A percentile compares a stretch with the other conserved stretches of the same genome.
Conservation (phyloP, 2,888 invertebrate genomes). For the Ptilodon capucinus region DNA sequence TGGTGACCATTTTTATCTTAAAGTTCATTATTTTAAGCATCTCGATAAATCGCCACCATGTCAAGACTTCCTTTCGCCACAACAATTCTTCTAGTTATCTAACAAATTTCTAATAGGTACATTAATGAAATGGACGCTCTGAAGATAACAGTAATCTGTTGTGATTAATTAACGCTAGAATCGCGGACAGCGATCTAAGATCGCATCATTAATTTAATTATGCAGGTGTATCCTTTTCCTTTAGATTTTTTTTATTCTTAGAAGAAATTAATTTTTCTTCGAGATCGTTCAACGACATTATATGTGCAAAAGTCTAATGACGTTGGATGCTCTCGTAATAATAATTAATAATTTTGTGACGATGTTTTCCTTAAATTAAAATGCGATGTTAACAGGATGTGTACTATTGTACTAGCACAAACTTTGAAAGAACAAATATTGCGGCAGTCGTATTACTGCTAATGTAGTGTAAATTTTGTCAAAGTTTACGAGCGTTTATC, state of each 20-base stretch:
- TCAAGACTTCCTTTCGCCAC: background rate
- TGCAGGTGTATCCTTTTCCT: conserved; percentile 1
- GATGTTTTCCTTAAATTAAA: conserved; percentile 28
- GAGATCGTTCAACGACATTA: background rate
- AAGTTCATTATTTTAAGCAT: background rate
- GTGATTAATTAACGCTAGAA: conserved; percentile 4
- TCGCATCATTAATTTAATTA: conserved; percentile 1
- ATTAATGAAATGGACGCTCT: conserved; percentile 3
- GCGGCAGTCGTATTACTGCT: conserved; percentile 5
- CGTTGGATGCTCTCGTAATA: background rate
- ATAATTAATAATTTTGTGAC: conserved; percentile 1
- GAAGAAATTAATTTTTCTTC: background rate
- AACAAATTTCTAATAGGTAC: background rate
- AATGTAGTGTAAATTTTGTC: conserved; percentile 6
- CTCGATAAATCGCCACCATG: background rate
- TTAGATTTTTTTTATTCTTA: conserved; percentile 2
- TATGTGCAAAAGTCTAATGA: background rate
- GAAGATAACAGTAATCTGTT: conserved; percentile 7
- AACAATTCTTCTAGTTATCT: background rate
- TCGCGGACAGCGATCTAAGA: background rate
- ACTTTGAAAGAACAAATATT: conserved; percentile 25
- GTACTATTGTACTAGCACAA: conserved; percentile 22
- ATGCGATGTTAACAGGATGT: conserved; percentile 61
- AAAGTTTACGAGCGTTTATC: conserved; percentile 1
- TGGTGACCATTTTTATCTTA: too few species aligned